Evolutionary conservation across 2,797 vertebrate genomes (phyloP), one percentile per base, ranked within the genome.

Genomic region (Oryzias sinensis): DNA sequence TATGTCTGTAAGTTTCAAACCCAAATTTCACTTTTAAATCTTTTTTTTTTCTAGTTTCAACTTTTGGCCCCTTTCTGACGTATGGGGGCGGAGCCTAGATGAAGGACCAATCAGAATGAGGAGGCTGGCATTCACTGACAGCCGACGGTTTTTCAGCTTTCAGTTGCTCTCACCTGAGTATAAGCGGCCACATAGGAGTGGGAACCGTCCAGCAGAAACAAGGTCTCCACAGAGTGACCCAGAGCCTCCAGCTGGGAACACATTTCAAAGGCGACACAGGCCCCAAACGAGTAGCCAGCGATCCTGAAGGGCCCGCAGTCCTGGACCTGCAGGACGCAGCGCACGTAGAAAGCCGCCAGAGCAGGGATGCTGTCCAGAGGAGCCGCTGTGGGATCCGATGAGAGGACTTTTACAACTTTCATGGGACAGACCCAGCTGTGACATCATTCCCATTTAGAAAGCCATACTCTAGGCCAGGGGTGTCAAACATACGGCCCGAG

Each of bases 221-320:
- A 93, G 74, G 81, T 90, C 74, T 98, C 94, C 78, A 94, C 91
- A 0, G 87, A 15, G 1, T 80, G 86, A 40, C 91, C 89, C 53
- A 91, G 93, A 3, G 68, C 83, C 89, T 99, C 95, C 67, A 99
- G 91, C 77, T 98, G 97, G 6, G 93, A 95, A 75, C 95, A 97
- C 91, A 99, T 98, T 85, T 99, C 97, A 61, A 99, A 99, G 20
- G 97, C 97, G 65, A 99, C 97, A 4, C 97, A 99, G 49, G 97
- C 97, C 6, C 97, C 97, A 0, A 95, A 99, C 0, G 97, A 99
- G 76, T 99, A 99, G 22, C 97, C 97, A 0, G 95, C 95, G 0
- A 99, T 88, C 13, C 94, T 92, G 70, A 97, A 98, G 0, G 95
- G 96, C 2, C 96, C 97, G 15, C 95, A 94, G 0, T 94, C 88